phyloP scores from a whole-genome alignment of 2,797 vertebrate species.

The Synaphobranchus kaupii region DNA sequence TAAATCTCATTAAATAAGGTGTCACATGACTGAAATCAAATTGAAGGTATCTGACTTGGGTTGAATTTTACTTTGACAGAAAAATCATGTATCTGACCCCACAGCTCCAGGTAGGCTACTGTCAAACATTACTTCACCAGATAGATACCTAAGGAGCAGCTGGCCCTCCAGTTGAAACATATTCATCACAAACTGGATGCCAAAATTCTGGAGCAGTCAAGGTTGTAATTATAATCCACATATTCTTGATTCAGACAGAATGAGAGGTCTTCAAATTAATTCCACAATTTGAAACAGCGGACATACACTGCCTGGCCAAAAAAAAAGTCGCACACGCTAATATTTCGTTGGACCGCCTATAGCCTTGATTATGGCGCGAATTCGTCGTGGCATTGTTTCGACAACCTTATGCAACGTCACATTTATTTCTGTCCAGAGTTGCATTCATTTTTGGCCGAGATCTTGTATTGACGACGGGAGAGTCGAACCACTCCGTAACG shows the following conservation, averaged over 20 bases:
- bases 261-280: background rate
- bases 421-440: too few species aligned
- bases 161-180: background rate
- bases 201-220: slow-evolving; percentile 20
- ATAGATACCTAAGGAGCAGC: slow-evolving; percentile 18
- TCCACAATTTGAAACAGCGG: too few species aligned
- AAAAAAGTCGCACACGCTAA: too few species aligned
- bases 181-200: background rate
- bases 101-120: background rate
- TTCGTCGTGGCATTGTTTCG: too few species aligned
- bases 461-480: too few species aligned
- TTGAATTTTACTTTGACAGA: background rate
- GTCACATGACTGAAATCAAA: background rate
- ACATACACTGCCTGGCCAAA: too few species aligned
- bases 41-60: background rate
- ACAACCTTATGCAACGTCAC: too few species aligned
- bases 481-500: too few species aligned
- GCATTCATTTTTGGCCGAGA: too few species aligned
- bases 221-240: slow-evolving; percentile 1
- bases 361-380: too few species aligned
- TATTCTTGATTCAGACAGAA: slow-evolving; percentile 14
- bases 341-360: too few species aligned
- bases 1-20: too few species aligned
- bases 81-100: background rate
- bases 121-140: background rate